phyloP scores from a whole-genome alignment of 2,797 vertebrate genomes.

The Orientallactaga sibirica region DNA sequence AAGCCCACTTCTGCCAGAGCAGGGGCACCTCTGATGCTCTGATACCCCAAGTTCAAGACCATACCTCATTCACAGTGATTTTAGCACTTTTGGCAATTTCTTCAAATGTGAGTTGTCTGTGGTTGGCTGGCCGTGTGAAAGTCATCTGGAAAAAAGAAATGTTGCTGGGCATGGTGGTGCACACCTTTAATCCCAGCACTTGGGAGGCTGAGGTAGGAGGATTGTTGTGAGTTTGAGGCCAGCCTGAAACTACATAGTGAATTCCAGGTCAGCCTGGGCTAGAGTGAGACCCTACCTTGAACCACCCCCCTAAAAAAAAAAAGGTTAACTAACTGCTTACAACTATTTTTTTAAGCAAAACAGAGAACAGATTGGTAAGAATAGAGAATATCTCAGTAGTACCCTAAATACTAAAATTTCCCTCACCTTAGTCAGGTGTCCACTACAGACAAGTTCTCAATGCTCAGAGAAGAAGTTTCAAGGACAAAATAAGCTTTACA shows the following conservation, averaged over 20 bases:
- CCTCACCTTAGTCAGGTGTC: not conserved
- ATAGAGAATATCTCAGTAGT: not conserved
- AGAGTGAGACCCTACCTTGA: no score
- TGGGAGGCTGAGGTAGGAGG: no score
- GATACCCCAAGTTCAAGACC: not conserved
- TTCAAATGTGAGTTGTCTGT: slow-evolving; percentile 97
- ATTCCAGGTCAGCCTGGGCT: no score
- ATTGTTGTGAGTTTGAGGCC: no score
- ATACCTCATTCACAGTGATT: slow-evolving; percentile 95
- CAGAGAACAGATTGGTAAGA: not conserved
- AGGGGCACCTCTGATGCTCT: not conserved
- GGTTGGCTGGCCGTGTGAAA: slow-evolving; percentile 97
- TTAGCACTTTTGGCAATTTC: slow-evolving; percentile 97
- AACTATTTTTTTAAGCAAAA: slow-evolving; percentile 41
- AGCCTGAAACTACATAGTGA: no score
- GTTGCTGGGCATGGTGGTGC: no score
- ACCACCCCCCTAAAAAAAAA: not conserved
- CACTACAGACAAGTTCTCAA: not conserved
- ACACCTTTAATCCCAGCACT: no score
- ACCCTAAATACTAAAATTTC: not conserved
- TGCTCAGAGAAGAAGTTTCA: not conserved
- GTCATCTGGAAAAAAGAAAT: slow-evolving; percentile 92
- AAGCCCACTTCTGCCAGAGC: not conserved
- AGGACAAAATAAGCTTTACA: not conserved
- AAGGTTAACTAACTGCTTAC: not conserved